Evolutionary conservation across 2,113 vertebrate genomes (phyloP).

Genomic region (Hystrix brachyura): DNA sequence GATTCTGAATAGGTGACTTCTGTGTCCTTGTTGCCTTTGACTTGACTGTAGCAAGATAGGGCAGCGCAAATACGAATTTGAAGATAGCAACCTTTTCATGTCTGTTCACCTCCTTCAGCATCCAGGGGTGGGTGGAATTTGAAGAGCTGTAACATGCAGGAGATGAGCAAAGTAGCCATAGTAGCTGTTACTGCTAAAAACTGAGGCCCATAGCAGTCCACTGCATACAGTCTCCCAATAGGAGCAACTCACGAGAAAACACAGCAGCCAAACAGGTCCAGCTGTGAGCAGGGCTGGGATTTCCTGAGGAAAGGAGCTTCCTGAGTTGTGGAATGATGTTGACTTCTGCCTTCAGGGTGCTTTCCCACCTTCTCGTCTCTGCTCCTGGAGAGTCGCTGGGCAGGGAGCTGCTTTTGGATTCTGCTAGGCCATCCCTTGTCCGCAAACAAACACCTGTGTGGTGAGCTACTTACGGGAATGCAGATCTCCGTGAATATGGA

Average conservation of each 20-base stretch:
- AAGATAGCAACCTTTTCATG: neutral
- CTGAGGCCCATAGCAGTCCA: neutral
- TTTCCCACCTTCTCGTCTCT: neutral
- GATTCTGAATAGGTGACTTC: neutral
- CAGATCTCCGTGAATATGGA: constrained; percentile 79
- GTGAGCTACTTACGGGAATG: constrained; percentile 82
- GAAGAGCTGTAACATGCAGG: neutral
- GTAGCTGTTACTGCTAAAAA: neutral
- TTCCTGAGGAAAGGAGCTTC: neutral
- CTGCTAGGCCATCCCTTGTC: constrained; percentile 69
- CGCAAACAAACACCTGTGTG: constrained; percentile 76
- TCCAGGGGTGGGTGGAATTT: neutral
- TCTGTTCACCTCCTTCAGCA: neutral
- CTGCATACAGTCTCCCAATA: neutral
- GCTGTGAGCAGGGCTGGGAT: neutral
- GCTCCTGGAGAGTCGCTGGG: neutral
- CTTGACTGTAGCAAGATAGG: neutral
- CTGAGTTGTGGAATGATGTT: neutral
- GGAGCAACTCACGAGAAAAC: neutral
- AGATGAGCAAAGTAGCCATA: neutral
- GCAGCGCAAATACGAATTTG: neutral
- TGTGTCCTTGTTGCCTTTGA: neutral
- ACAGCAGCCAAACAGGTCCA: neutral
- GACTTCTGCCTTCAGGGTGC: neutral
- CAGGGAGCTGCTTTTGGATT: constrained; percentile 71